A percentile compares a stretch with the other conserved stretches of the same genome.
Conservation (phyloP, 2,888 invertebrate species). For the Oligia strigilis region DNA sequence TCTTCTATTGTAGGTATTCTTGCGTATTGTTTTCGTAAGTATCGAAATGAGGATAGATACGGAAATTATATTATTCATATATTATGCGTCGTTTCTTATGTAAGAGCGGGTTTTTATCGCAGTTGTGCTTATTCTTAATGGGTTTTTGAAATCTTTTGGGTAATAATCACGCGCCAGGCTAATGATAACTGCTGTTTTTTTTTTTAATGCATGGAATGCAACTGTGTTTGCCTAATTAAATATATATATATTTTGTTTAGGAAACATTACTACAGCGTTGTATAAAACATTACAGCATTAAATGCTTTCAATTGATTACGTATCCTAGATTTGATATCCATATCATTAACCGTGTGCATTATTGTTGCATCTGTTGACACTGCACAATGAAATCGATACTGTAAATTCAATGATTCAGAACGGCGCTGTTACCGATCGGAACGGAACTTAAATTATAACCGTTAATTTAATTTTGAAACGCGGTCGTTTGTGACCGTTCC, state of each 20-base stretch:
- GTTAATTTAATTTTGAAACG: slow-evolving; percentile 62
- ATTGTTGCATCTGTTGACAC: slow-evolving; percentile 55
- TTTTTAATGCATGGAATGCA: slow-evolving; percentile 6
- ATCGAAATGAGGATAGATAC: slow-evolving; percentile 36
- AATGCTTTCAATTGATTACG: slow-evolving; percentile 9
- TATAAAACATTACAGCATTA: slow-evolving; percentile 5
- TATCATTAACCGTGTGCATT: slow-evolving; percentile 26
- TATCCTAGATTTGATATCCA: background rate
- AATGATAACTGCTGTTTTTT: slow-evolving; percentile 23
- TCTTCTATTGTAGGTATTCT: slow-evolving; percentile 13
- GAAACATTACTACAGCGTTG: background rate
- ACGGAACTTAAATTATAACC: slow-evolving; percentile 70
- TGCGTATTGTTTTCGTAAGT: slow-evolving; percentile 29
- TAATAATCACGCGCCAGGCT: slow-evolving; percentile 52
- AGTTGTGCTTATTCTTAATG: slow-evolving; percentile 36
- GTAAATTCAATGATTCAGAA: slow-evolving; percentile 82
- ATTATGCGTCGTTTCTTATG: slow-evolving; percentile 31
- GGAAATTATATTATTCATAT: slow-evolving; percentile 41
- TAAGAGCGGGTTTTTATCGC: slow-evolving; percentile 35
- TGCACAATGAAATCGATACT: slow-evolving; percentile 75
- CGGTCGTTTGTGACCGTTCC: slow-evolving; percentile 43
- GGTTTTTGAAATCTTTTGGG: slow-evolving; percentile 43
- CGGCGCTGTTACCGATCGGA: slow-evolving; percentile 79
- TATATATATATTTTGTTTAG: background rate
- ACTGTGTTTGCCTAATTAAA: slow-evolving; percentile 22